Evolutionary conservation across 2,113 vertebrate genomes (phyloP), one percentile per base, ranked within the genome.

Genomic region (Canis aureus): DNA sequence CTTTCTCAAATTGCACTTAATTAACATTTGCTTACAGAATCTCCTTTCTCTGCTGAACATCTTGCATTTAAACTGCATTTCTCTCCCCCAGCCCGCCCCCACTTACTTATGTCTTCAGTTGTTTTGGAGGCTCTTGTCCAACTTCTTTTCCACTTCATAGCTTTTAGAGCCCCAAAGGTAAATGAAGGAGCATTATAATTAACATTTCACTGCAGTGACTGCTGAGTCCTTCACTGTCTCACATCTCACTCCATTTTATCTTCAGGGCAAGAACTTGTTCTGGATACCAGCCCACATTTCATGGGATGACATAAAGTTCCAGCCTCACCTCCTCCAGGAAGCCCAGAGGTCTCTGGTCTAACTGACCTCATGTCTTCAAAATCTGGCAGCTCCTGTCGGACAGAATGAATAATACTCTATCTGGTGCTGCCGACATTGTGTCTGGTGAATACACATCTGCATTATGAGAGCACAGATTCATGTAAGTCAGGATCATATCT

Each of bases 21-120:
- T 95, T 92, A 88, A 43, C 64, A 82, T 74, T 96, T 94, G 89
- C 80, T 89, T 89, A 59, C n/a, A 73, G 27, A 67, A 66, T 82
- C 55, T 94, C 35, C 83, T 85, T 74, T 81, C 95, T 81, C 60
- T 88, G 86, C 51, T 78, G 84, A 87, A 59, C 89, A 38, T 13
- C 43, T 67, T 96, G 82, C 84, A 81, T 95, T 96, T 96, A 85
- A 92, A 67, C 12, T 85, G 29, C 67, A 43, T 62, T 55, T 79
- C 60, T 91, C 32, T 16, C 17, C 17, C 12, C 57, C 25, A 10
- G 17, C 27, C 25, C 3, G 8, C 27, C 11, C 74, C 78, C 9
- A 5, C 29, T 13, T 51, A 71, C 84, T 27, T 38, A 35, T 51
- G 62, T 60, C 78, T 71, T 91, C 92, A 32, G 38, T 66, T 85